Conservation (phyloP, 2,797 vertebrate genomes). For the Atherinosoma microstoma region DNA sequence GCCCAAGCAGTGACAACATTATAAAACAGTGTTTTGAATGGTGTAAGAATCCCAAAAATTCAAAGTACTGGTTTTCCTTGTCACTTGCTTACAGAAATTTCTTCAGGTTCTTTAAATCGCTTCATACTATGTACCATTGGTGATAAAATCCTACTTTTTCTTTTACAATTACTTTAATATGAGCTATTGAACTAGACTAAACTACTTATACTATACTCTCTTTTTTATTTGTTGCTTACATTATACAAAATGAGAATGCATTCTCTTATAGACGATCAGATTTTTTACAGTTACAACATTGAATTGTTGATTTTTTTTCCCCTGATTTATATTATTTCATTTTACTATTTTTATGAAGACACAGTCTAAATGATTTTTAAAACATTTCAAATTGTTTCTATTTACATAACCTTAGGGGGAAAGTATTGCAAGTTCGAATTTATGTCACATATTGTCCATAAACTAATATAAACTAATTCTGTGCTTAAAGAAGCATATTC, state of each 20-base stretch:
- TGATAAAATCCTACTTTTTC: neutral
- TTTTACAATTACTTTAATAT: neutral
- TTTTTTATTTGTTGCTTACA: neutral
- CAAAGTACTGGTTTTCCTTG: neutral
- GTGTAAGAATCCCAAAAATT: neutral
- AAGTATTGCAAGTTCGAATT: neutral
- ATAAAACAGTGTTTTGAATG: neutral
- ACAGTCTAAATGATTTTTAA: neutral
- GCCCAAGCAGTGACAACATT: neutral
- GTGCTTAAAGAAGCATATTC: slow-evolving; percentile 2
- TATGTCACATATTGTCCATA: neutral
- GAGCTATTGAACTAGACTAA: too few relatives aligned
- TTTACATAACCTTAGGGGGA: neutral
- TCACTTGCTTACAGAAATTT: too few relatives aligned
- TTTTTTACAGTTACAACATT: too few relatives aligned
- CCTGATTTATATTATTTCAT: too few relatives aligned
- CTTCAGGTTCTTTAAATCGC: neutral
- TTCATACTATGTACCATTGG: neutral
- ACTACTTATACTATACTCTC: too few relatives aligned
- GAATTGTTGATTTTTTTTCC: too few relatives aligned
- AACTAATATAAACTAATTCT: slow-evolving; percentile 21
- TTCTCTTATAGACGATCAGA: neutral
- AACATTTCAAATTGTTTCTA: neutral
- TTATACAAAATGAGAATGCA: neutral
- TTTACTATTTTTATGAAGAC: neutral